Conservation (phyloP, 2,113 vertebrate species). For the Eira barbara region DNA sequence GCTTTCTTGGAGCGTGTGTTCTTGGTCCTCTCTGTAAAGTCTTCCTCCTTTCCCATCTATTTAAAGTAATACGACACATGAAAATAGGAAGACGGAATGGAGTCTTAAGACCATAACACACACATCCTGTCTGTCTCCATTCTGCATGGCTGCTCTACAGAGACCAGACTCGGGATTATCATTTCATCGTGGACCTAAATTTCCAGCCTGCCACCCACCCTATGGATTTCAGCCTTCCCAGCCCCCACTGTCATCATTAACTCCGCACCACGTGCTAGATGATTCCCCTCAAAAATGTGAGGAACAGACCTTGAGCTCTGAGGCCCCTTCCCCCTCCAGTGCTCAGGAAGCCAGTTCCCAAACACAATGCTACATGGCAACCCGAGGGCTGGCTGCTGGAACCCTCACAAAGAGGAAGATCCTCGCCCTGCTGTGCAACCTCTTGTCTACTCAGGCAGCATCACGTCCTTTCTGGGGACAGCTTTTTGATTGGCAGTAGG, state of each 20-base stretch:
- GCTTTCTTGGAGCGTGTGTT: neutral
- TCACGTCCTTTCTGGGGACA: too few relatives aligned
- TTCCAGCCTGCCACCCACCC: neutral
- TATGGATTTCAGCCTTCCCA: accelerated
- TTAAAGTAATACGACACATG: neutral
- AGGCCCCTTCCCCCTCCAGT: neutral
- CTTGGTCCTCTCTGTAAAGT: neutral
- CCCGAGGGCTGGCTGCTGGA: neutral
- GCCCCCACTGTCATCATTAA: accelerated
- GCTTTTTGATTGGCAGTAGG: neutral
- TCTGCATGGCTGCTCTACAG: accelerated
- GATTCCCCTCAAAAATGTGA: neutral
- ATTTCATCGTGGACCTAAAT: neutral
- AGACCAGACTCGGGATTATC: neutral
- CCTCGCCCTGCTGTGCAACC: neutral
- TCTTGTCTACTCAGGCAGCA: neutral
- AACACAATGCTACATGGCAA: too few relatives aligned
- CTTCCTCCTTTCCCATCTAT: neutral
- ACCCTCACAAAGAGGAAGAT: neutral
- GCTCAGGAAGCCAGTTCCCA: neutral
- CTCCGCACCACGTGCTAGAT: neutral
- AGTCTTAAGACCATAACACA: neutral
- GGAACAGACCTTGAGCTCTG: neutral
- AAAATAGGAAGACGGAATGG: neutral
- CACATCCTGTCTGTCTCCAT: neutral